Evolutionary conservation across 2,113 vertebrate genomes (phyloP).

Genomic region (Erythrocebus patas): DNA sequence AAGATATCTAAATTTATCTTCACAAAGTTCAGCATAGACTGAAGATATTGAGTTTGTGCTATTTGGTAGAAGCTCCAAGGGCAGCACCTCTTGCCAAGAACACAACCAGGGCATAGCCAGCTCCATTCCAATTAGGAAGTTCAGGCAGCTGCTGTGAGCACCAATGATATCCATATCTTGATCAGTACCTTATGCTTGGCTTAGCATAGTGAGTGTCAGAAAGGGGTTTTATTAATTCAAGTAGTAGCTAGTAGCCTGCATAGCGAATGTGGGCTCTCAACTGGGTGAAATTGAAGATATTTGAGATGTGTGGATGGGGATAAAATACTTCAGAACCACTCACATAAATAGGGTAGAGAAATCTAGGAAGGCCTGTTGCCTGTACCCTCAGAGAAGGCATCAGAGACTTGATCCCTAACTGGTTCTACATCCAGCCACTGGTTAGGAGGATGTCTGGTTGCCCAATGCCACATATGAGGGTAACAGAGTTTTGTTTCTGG

Average conservation of each 20-base stretch:
- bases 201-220: neutral
- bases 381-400: neutral
- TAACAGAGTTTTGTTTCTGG: conserved; percentile 7
- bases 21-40: neutral
- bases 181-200: neutral
- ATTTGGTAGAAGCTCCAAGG: neutral
- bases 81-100: neutral
- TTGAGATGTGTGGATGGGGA: neutral
- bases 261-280: neutral
- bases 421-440: neutral
- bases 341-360: neutral
- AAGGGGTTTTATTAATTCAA: neutral
- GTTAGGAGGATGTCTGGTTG: neutral
- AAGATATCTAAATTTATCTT: conserved; percentile 25
- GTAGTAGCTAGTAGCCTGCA: neutral
- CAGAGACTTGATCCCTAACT: neutral
- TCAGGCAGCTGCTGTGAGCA: neutral
- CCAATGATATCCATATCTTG: neutral
- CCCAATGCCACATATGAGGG: neutral
- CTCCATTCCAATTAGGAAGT: neutral
- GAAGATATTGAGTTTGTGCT: neutral
- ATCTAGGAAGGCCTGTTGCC: neutral
- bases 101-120: neutral
- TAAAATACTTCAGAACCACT: neutral
- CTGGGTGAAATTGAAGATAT: neutral